phyloP scores from a whole-genome alignment of 92 coral and sea anemone genomes.

The Metridium senile region DNA sequence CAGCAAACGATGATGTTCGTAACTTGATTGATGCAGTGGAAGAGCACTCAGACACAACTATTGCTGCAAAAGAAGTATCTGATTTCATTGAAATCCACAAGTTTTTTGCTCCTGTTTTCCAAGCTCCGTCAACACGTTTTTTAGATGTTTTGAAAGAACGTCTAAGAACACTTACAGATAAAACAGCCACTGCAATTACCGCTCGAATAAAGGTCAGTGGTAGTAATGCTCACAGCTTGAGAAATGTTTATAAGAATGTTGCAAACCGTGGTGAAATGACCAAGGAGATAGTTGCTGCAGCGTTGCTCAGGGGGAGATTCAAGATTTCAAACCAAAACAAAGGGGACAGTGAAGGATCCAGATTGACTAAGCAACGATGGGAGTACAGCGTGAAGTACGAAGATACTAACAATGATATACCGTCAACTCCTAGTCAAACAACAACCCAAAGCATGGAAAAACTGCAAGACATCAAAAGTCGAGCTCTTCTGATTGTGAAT shows the following conservation, averaged over 20 bases:
- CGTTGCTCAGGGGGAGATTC: conserved; percentile 43
- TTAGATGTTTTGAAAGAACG: conserved; percentile 21
- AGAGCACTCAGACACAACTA: conserved; percentile 68
- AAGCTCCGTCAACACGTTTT: conserved; percentile 34
- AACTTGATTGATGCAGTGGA: conserved; percentile 76
- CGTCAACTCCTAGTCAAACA: background rate
- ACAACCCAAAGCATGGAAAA: conserved; percentile 22
- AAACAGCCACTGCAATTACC: conserved; percentile 38
- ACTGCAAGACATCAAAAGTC: conserved; percentile 72
- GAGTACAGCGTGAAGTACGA: conserved; percentile 48
- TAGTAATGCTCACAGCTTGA: conserved; percentile 66
- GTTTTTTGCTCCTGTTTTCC: conserved; percentile 49
- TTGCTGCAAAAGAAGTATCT: conserved; percentile 66
- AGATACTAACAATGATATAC: background rate
- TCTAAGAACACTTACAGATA: conserved; percentile 15
- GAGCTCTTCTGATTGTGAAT: conserved; percentile 65
- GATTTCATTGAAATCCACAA: conserved; percentile 73
- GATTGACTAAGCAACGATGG: conserved; percentile 23
- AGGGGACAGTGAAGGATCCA: no score
- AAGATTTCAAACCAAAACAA: conserved; percentile 32
- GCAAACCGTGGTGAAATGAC: conserved; percentile 80
- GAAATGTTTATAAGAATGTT: conserved; percentile 64
- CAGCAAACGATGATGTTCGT: conserved; percentile 66
- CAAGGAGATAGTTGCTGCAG: conserved; percentile 56
- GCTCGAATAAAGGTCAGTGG: conserved; percentile 59